A percentile compares a stretch with the other conserved stretches of the same genome.
Evolutionary conservation across 2,113 vertebrate species (phyloP).

Genomic region (Columba janthina): DNA sequence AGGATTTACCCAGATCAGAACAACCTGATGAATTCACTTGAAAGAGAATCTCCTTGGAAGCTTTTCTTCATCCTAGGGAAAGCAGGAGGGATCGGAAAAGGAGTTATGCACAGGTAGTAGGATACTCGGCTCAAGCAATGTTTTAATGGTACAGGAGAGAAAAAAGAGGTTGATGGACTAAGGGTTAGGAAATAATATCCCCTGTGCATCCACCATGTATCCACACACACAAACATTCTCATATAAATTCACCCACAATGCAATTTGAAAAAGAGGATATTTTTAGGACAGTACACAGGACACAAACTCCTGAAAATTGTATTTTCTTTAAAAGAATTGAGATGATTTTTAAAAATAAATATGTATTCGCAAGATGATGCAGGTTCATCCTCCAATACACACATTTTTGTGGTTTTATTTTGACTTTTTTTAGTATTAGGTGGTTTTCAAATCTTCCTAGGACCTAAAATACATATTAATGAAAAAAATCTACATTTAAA

Average conservation of each 20-base stretch:
- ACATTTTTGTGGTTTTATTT: neutral
- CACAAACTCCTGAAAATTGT: neutral
- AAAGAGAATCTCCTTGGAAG: constrained; percentile 29
- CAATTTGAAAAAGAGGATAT: rapidly evolving
- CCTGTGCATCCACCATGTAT: neutral
- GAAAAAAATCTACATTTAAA: neutral
- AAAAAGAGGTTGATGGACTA: neutral
- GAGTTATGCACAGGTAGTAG: neutral
- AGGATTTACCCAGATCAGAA: constrained; percentile 19
- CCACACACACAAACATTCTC: neutral
- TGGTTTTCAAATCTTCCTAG: neutral
- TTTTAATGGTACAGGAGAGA: neutral
- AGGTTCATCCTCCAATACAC: neutral
- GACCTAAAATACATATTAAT: neutral
- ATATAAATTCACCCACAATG: neutral
- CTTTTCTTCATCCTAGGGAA: neutral
- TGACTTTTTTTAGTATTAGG: neutral
- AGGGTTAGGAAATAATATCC: neutral
- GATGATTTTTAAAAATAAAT: neutral
- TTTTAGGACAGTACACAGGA: neutral
- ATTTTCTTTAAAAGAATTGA: neutral
- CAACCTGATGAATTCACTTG: constrained; percentile 15
- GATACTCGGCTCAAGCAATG: neutral
- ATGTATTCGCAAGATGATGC: neutral
- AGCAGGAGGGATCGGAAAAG: neutral